Evolutionary conservation across 1,140 invertebrate genomes (phyloP).

Genomic region (Araneus ventricosus): DNA sequence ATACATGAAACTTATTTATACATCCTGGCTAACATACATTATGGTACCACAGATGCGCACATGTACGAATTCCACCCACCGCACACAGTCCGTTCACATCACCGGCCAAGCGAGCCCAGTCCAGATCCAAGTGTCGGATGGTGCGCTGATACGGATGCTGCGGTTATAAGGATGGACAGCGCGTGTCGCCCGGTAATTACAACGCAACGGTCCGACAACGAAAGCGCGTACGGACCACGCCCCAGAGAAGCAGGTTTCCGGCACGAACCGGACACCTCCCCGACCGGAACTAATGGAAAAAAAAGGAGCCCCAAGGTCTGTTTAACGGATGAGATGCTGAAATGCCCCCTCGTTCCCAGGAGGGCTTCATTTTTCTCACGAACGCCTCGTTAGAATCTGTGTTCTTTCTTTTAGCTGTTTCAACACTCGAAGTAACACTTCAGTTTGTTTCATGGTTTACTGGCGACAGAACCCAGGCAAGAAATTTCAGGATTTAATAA

Average conservation of each 20-base stretch:
- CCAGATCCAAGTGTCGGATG: not conserved
- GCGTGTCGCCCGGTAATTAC: conserved; percentile 38
- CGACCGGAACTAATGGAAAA: conserved; percentile 47
- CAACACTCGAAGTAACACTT: not conserved
- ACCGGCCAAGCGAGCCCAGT: not conserved
- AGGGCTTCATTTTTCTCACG: not conserved
- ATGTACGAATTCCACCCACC: not conserved
- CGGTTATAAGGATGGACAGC: not conserved
- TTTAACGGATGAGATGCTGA: conserved; percentile 26
- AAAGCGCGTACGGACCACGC: conserved; percentile 27
- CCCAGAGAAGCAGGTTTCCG: conserved; percentile 22
- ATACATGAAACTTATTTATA: not conserved
- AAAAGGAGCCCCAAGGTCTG: conserved; percentile 5
- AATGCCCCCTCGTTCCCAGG: not conserved
- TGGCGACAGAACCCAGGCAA: no score
- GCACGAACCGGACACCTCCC: conserved; percentile 37
- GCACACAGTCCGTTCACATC: not conserved
- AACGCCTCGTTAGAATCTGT: not conserved
- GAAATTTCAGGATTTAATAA: no score
- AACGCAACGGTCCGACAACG: conserved; percentile 27
- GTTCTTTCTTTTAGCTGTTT: not conserved
- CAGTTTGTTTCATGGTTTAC: not conserved
- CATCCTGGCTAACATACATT: not conserved
- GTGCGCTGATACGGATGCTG: not conserved
- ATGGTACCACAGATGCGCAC: not conserved